Percentiles rank a stretch among this genome's conserved stretches.
These are phyloP conservation scores for Vultur gryphus DNA, from an alignment of 2,797 vertebrate genomes.

Conservation along the genomic window DNA sequence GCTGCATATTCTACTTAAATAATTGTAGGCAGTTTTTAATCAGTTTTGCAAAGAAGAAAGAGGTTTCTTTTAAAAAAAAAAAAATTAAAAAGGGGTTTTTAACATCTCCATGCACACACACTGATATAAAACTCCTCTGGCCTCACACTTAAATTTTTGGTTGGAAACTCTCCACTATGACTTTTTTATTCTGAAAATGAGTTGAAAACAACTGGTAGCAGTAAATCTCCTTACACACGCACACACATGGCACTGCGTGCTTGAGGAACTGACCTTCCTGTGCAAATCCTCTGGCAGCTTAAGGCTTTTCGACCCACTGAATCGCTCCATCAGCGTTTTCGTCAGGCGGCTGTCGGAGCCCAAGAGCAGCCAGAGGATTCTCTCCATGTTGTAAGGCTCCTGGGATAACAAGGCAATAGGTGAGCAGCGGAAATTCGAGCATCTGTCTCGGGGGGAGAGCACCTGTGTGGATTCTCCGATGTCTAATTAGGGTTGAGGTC, in stretches of 20 bases:
- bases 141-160: neutral
- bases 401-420: constrained; percentile 17
- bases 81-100: rapidly evolving
- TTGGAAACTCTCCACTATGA: neutral
- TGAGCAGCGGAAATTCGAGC: neutral
- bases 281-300: constrained; percentile 76
- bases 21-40: neutral
- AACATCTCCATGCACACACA: neutral
- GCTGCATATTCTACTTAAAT: neutral
- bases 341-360: constrained; percentile 70
- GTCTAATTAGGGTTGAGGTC: neutral
- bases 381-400: constrained; percentile 95
- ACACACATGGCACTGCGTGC: rapidly evolving
- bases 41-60: neutral
- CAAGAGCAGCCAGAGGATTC: constrained; percentile 88
- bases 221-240: neutral
- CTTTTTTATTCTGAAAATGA: neutral
- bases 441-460: rapidly evolving
- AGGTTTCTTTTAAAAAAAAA: neutral
- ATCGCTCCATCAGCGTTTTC: constrained; percentile 85
- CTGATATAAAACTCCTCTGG: neutral
- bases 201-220: neutral
- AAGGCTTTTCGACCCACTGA: constrained; percentile 74
- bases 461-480: neutral
- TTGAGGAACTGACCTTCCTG: constrained; percentile 62